Evolutionary conservation across 2,888 invertebrate species (phyloP), one percentile per base, ranked within the genome.

Genomic region (Entomobrya multifasciata): DNA sequence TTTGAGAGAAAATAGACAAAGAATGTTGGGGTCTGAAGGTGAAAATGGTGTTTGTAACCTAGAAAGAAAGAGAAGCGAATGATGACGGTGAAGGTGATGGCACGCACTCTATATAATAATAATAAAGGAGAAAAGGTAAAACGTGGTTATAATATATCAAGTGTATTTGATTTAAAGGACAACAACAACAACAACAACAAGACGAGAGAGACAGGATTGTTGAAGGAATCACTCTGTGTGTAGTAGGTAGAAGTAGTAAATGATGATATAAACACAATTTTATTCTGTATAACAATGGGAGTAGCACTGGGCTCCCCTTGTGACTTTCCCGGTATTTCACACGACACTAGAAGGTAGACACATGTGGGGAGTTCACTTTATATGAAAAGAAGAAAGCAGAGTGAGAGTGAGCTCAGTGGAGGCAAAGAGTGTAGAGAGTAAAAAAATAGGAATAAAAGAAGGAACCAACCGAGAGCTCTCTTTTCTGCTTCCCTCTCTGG

Each of bases 261-360:
- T 36, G 8, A 36, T 49, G 25, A 49, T 27, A 74, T 11, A 20
- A 74, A 74, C 85, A 78, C 36, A 52, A 76, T 49, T 36, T 22
- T 60, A 52, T 74, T 74, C 17, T 41, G 30, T 70, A 72, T 60
- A 72, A 86, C 67, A 81, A 77, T 81, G 57, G 77, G 83, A 70
- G 83, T 83, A 77, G 60, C 62, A 77, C 74, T 77, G 49, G 70
- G 44, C 67, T 81, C 81, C 70, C 52, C 82, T 55, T 74, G 17
- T 79, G 83, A 83, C 87, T 72, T 83, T 79, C 82, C 87, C 87
- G 87, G 87, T 87, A 87, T 87, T 87, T 87, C 78, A 83, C 83
- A 79, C 83, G 83, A 87, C 65, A 87, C 87, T 87, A 83, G 82
- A 44, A 79, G 79, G 30, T 72, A 57, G 82, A 82, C 87, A n/a